A percentile compares a stretch with the other conserved stretches of the same genome.
Conservation (phyloP, 2,888 invertebrate species). For the Cryptocephalus primarius region DNA sequence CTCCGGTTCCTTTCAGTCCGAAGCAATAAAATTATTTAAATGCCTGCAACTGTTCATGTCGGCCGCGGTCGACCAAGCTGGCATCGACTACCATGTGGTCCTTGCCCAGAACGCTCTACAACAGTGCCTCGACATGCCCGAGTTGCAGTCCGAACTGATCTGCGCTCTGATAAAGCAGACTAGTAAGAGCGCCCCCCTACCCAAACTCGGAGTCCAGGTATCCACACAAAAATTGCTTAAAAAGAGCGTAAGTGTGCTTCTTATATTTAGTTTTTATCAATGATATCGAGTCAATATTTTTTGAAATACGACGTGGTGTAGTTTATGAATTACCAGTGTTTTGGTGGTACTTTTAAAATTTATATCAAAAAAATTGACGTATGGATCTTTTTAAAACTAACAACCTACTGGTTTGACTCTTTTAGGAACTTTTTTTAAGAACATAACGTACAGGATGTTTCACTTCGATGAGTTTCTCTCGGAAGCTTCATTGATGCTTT, state of each 20-base stretch:
- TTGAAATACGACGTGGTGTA: too few species aligned
- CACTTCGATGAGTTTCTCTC: too few species aligned
- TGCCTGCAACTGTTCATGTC: constrained; percentile 94
- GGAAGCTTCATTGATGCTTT: too few species aligned
- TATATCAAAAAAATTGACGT: constrained; percentile 1
- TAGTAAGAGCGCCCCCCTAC: constrained; percentile 67
- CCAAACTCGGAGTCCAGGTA: constrained; percentile 48
- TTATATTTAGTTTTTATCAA: constrained; percentile 27
- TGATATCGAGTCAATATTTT: neutral
- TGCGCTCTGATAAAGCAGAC: constrained; percentile 89
- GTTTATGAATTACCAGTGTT: too few species aligned
- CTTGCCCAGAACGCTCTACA: constrained; percentile 92
- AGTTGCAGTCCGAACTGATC: constrained; percentile 88
- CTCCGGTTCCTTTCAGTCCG: constrained; percentile 39
- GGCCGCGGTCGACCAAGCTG: constrained; percentile 88
- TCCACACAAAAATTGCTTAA: constrained; percentile 43
- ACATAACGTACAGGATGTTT: too few species aligned
- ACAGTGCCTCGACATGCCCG: constrained; percentile 79
- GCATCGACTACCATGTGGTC: constrained; percentile 95
- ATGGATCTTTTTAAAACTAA: constrained; percentile 4
- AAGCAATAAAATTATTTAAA: constrained; percentile 92
- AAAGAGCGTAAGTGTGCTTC: constrained; percentile 54
- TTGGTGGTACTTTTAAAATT: too few species aligned
- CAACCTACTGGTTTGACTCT: neutral
- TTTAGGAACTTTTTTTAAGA: too few species aligned